phyloP scores from a whole-genome alignment of 1,140 invertebrate genomes.

The Galleria mellonella region DNA sequence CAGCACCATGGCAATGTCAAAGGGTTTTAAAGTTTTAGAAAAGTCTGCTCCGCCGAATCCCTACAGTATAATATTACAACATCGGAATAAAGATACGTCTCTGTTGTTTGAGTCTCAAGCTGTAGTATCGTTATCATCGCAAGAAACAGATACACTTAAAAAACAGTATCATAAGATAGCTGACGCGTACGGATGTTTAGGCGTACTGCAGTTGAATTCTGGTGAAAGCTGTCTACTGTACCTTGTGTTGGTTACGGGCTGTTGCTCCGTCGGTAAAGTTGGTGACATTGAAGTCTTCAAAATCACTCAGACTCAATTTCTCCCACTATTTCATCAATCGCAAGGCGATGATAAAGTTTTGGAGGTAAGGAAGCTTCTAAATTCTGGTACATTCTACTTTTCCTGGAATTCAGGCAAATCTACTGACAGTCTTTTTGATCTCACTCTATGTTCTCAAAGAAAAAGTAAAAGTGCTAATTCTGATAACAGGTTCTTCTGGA shows the following conservation, averaged over 20 bases:
- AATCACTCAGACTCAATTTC: slow-evolving; percentile 92
- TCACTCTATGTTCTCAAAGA: slow-evolving; percentile 94
- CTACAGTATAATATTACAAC: slow-evolving; percentile 93
- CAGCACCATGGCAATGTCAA: slow-evolving; percentile 91
- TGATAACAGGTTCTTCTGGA: slow-evolving; percentile 98
- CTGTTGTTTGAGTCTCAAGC: slow-evolving; percentile 94
- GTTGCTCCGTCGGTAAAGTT: slow-evolving; percentile 95
- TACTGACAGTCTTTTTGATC: slow-evolving; percentile 80
- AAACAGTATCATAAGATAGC: slow-evolving; percentile 90
- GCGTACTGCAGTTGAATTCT: slow-evolving; percentile 89
- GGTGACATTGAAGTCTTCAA: slow-evolving; percentile 94
- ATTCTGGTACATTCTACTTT: slow-evolving; percentile 98
- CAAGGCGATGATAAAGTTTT: slow-evolving; percentile 81
- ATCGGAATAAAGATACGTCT: slow-evolving; percentile 88
- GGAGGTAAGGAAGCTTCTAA: slow-evolving; percentile 91
- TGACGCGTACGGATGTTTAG: slow-evolving; percentile 95
- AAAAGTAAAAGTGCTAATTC: slow-evolving; percentile 83
- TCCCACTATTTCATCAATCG: slow-evolving; percentile 88
- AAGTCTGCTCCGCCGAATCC: slow-evolving; percentile 88
- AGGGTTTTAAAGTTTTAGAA: slow-evolving; percentile 92
- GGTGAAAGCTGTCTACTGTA: slow-evolving; percentile 90
- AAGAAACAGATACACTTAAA: slow-evolving; percentile 91
- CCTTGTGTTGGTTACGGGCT: slow-evolving; percentile 94
- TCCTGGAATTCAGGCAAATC: slow-evolving; percentile 79
- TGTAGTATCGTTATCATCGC: slow-evolving; percentile 85